Conservation (phyloP, 2,797 vertebrate species). For the Lagocephalus sceleratus region DNA sequence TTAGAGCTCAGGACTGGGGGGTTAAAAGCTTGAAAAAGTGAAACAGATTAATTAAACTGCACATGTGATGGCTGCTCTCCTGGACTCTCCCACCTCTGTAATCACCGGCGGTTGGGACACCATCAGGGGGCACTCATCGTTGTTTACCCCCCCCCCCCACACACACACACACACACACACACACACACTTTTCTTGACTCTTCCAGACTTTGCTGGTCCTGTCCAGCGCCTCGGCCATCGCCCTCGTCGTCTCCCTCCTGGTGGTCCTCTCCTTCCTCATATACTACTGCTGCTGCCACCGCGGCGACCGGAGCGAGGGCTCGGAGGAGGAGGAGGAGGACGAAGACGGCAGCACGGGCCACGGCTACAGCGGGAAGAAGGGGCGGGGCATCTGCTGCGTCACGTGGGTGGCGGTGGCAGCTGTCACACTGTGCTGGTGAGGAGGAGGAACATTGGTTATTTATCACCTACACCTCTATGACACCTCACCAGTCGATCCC, state of each 20-base stretch:
- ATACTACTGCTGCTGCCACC: conserved; percentile 84
- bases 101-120: no score
- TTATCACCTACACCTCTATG: not conserved
- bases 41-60: not conserved
- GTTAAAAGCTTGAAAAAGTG: conserved; percentile 12
- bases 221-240: conserved; percentile 78
- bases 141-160: no score
- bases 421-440: conserved; percentile 90
- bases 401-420: conserved; percentile 88
- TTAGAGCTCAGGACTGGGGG: conserved; percentile 12
- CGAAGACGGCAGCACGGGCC: conserved; percentile 77
- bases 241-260: conserved; percentile 76
- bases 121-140: no score
- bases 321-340: conserved; percentile 81
- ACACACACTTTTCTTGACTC: conserved; percentile 2
- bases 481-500: not conserved
- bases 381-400: conserved; percentile 85
- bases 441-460: conserved; percentile 25
- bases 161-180: conserved; percentile 37
- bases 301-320: conserved; percentile 72
- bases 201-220: conserved; percentile 78
- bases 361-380: conserved; percentile 79
- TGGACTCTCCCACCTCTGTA: no score
- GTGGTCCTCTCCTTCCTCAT: conserved; percentile 80
- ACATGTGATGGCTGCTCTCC: not conserved